Base-by-base conservation (phyloP, 2,888 invertebrate genomes). In the Rambutsinella grinnellia region DNA sequence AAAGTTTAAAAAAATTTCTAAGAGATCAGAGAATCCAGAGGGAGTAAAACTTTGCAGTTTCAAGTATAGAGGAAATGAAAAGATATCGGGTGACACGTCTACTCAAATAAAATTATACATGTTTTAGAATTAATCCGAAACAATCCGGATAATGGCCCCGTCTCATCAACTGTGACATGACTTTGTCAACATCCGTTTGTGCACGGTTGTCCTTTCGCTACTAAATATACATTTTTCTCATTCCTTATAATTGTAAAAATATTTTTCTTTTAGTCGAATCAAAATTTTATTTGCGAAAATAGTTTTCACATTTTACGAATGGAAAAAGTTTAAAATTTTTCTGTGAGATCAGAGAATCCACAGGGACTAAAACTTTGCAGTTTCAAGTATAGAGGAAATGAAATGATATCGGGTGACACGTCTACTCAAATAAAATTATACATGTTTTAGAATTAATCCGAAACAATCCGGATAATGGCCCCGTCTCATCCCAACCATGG, bases 381-480 rank as follows among this genome's bases (percentile, higher is more conserved):
- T 36, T 13, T 36, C 6, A 36, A 36, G 13, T 8, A 36, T 36
- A 13, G 36, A 36, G 36, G 36, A 36, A 36, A 13, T 5, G 36
- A 36, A 8, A 36, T 8, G 36, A 13, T 5, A 36, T 36, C 36
- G 6, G 36, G 36, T 36, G 36, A 36, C 36, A 36, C 13, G 36
- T 36, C 36, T 36, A 5, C 36, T 36, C 36, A 36, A 36, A 13
- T 36, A 36, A 36, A 36, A 36, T 5, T 36, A n/a, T 36, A 36
- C 13, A 36, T 36, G 36, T 13, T 36, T 36, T 5, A 36, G 21
- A 51, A 65, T 65, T 57, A 57, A 57, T 54, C 56, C 23, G 57
- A 58, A 67, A 67, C 57, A 67, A 67, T 67, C 67, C 26, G 23
- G 58, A 67, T 67, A 67, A 67, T 67, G 58, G 67, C 36, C 36